Evolutionary conservation across 2,797 vertebrate genomes (phyloP).

Genomic region (Rhinophrynus dorsalis): DNA sequence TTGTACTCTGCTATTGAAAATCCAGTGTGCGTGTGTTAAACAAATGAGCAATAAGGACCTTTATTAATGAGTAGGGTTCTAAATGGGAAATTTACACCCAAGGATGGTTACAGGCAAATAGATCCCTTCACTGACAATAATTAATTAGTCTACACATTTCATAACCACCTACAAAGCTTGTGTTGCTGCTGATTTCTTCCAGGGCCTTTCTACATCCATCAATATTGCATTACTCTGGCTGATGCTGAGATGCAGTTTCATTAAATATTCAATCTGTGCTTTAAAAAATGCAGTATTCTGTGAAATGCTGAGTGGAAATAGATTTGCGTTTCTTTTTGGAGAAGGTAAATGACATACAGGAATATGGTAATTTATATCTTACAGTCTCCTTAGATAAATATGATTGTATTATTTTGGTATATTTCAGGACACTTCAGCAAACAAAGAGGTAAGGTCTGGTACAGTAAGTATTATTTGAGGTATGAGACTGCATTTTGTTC

Average conservation of each 20-base stretch:
- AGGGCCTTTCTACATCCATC: conserved; percentile 66
- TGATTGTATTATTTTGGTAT: too few relatives aligned
- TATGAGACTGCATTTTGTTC: too few relatives aligned
- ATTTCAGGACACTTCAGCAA: too few relatives aligned
- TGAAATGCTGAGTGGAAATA: conserved; percentile 54
- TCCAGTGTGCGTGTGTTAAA: too few relatives aligned
- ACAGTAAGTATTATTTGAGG: too few relatives aligned
- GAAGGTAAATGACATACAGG: neutral
- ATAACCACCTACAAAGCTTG: conserved; percentile 72
- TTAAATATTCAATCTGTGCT: conserved; percentile 75
- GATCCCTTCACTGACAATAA: conserved; percentile 69
- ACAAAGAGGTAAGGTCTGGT: too few relatives aligned
- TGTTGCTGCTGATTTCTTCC: conserved; percentile 56
- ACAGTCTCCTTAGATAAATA: too few relatives aligned
- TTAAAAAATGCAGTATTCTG: conserved; percentile 64
- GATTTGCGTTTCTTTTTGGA: conserved; percentile 1
- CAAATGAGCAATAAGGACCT: too few relatives aligned
- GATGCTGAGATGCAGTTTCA: conserved; percentile 65
- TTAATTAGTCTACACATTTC: conserved; percentile 70
- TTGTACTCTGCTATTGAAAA: neutral
- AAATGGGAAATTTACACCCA: too few relatives aligned
- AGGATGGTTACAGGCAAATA: conserved; percentile 43
- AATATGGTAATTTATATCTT: too few relatives aligned
- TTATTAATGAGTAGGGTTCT: too few relatives aligned
- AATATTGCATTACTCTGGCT: conserved; percentile 66